Base-by-base conservation (phyloP, 2,797 vertebrate species). In the Lates japonicus region DNA sequence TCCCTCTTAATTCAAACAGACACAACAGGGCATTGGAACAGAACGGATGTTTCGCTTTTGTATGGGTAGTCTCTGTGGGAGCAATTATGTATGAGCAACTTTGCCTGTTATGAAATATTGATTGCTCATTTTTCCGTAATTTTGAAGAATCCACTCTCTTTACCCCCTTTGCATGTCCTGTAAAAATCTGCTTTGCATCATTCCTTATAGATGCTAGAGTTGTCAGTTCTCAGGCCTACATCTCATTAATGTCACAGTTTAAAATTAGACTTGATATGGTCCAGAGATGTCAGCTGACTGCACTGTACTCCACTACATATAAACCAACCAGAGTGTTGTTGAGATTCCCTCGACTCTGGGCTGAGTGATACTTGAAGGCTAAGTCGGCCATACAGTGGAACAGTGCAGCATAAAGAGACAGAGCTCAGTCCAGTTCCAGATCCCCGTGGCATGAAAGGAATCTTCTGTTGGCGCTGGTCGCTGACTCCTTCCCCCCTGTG, bases 381-480 rank as follows among this genome's bases (percentile, higher is more conserved):
- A 33, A 76, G 70, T 70, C 25, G 25, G 64, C 48, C 74, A 49
- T 82, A 44, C 41, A 87, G 81, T 77, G 70, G 62, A 74, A 70
- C 80, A 78, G 74, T 78, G 70, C 68, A 70, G 76, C 82, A 70
- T 84, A 74, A 68, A 87, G 84, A 87, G 49, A 44, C 68, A 37
- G 83, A 78, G 76, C 77, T 90, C 65, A 54, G 87, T 88, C 75
- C 61, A 67, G 85, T 83, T 88, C 82, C 80, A 86, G 86, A 81
- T 86, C 87, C 42, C 80, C 14, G 65, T 69, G 83, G 84, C 75
- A 93, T 94, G 92, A 95, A 95, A 90, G 84, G 92, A 91, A 89
- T 93, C 80, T 84, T 91, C 84, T 93, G 86, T 93, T 87, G 88
- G 80, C 33, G 8, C 62, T 76, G 55, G 64, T 67, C 51, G 29